phyloP scores from a whole-genome alignment of 2,113 vertebrate genomes.

The Pachyramphus minor region DNA sequence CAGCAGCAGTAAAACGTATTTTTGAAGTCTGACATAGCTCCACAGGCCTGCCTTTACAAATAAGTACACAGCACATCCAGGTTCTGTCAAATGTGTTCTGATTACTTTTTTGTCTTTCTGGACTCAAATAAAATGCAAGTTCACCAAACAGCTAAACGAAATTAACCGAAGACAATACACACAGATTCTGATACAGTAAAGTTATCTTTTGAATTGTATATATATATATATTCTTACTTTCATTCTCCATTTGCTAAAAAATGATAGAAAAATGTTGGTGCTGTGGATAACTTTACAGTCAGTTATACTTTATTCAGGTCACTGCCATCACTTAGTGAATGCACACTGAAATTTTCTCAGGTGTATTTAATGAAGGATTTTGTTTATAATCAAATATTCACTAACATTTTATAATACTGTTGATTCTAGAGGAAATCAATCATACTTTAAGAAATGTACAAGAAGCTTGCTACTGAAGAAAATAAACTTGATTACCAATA shows the following conservation, averaged over 20 bases:
- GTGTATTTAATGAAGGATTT: constrained; percentile 4
- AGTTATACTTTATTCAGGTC: not conserved
- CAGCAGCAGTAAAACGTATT: not conserved
- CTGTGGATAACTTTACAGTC: not conserved
- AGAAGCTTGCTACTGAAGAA: not conserved
- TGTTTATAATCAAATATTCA: constrained; percentile 8
- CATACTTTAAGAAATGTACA: not conserved
- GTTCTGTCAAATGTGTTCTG: not conserved
- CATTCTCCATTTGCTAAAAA: not conserved
- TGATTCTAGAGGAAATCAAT: not conserved
- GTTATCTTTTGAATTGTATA: not conserved
- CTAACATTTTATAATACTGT: not conserved
- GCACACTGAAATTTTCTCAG: not conserved
- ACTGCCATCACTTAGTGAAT: not conserved
- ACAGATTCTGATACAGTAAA: not conserved
- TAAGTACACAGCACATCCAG: not conserved
- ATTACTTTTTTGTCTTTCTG: not conserved
- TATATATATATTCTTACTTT: not conserved
- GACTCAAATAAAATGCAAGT: not conserved
- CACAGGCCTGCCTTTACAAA: not conserved
- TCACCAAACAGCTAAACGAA: not conserved
- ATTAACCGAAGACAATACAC: not conserved
- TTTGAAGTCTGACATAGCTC: not conserved
- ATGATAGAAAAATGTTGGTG: not conserved
- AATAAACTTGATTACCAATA: not conserved